phyloP scores from a whole-genome alignment of 1,140 invertebrate species.

The Achatina immaculata region DNA sequence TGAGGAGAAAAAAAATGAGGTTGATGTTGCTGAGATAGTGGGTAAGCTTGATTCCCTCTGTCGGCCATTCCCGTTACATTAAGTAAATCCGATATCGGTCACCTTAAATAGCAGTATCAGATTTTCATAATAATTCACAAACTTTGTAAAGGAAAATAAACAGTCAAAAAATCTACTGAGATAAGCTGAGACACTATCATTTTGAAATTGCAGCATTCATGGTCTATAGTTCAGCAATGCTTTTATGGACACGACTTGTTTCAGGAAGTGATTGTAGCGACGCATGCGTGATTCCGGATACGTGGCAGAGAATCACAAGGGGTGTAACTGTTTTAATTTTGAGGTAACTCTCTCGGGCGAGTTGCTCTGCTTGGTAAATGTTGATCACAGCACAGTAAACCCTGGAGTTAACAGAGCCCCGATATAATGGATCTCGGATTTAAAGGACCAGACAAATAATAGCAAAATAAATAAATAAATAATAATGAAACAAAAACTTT shows the following conservation, averaged over 20 bases:
- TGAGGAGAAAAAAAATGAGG: not conserved
- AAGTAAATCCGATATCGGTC: not conserved
- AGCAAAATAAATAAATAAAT: too few relatives aligned
- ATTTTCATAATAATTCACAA: not conserved
- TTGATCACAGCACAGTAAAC: too few relatives aligned
- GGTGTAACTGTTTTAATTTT: conserved; percentile 24
- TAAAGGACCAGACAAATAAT: too few relatives aligned
- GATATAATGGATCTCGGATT: too few relatives aligned
- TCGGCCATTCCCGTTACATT: conserved; percentile 4
- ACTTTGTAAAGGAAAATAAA: not conserved
- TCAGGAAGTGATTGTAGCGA: conserved; percentile 42
- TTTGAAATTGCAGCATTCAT: conserved; percentile 23
- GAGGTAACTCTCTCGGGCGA: too few relatives aligned
- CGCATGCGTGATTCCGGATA: conserved; percentile 44
- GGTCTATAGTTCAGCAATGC: conserved; percentile 11
- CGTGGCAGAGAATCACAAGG: conserved; percentile 43
- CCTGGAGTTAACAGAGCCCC: too few relatives aligned
- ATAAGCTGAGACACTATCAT: not conserved
- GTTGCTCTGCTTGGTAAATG: too few relatives aligned
- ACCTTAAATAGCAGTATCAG: not conserved
- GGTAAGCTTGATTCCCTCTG: not conserved
- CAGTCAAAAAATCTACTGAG: not conserved
- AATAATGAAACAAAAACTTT: too few relatives aligned
- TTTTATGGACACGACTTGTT: conserved; percentile 43
- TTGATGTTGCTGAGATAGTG: not conserved